phyloP scores from a whole-genome alignment of 2,113 vertebrate species.

The Triplophysa tibetana region DNA sequence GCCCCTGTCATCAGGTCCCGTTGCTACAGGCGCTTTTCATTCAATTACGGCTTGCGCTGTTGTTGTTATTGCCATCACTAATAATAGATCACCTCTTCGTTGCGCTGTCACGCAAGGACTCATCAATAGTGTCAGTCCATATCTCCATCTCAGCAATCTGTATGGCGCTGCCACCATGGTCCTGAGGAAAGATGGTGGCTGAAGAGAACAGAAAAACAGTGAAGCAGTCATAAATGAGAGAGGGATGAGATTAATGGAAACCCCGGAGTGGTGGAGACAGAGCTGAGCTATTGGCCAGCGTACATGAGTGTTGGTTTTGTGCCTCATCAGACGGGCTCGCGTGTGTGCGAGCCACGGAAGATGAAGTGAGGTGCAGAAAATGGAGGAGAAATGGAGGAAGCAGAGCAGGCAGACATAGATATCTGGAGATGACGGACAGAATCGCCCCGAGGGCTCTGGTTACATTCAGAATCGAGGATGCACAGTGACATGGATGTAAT shows the following conservation, averaged over 20 bases:
- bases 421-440: conserved; percentile 50
- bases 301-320: conserved; percentile 48
- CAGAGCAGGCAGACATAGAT: neutral
- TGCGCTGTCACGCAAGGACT: conserved; percentile 59
- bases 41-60: conserved; percentile 62
- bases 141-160: conserved; percentile 67
- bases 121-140: conserved; percentile 64
- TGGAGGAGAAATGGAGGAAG: conserved; percentile 12
- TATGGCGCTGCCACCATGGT: conserved; percentile 62
- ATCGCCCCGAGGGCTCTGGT: conserved; percentile 67
- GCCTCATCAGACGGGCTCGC: conserved; percentile 39
- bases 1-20: conserved; percentile 27
- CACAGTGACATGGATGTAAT: conserved; percentile 73
- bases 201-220: neutral
- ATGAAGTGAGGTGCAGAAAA: conserved; percentile 3
- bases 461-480: conserved; percentile 70
- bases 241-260: conserved; percentile 66
- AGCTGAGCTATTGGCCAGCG: conserved; percentile 55
- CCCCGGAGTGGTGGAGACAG: conserved; percentile 64
- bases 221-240: conserved; percentile 48
- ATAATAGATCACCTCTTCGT: conserved; percentile 65
- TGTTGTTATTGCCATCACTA: conserved; percentile 66
- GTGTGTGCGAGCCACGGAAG: conserved; percentile 22
- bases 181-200: conserved; percentile 46
- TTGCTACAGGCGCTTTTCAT: conserved; percentile 58